phyloP scores from a whole-genome alignment of 2,888 invertebrate species.

The Dascillus cervinus region DNA sequence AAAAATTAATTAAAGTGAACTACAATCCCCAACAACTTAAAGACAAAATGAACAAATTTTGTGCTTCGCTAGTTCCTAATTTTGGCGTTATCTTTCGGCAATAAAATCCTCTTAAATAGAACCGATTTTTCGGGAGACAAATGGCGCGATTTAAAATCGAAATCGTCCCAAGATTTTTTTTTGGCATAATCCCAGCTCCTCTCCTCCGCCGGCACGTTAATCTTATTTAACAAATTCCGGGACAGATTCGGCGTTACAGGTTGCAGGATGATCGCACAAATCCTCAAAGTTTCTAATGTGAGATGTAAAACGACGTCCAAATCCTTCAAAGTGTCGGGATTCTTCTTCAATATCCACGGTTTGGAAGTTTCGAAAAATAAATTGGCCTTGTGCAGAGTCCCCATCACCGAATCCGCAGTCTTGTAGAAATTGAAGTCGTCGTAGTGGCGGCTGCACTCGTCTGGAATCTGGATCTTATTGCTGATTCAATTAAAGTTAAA shows the following conservation, averaged over 20 bases:
- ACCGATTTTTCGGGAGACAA: slow-evolving; percentile 25
- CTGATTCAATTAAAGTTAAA: neutral
- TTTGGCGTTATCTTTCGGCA: slow-evolving; percentile 19
- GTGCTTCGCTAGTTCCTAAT: slow-evolving; percentile 1
- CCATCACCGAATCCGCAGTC: slow-evolving; percentile 70
- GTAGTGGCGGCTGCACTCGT: slow-evolving; percentile 60
- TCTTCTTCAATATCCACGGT: slow-evolving; percentile 81
- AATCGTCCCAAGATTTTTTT: slow-evolving; percentile 29
- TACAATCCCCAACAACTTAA: neutral
- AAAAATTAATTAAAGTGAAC: neutral
- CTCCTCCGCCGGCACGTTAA: slow-evolving; percentile 44
- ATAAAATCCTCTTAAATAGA: slow-evolving; percentile 33
- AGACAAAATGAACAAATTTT: slow-evolving; percentile 1
- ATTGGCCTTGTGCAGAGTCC: slow-evolving; percentile 71
- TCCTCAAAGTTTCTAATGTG: slow-evolving; percentile 76
- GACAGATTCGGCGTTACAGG: slow-evolving; percentile 78
- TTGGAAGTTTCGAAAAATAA: slow-evolving; percentile 76
- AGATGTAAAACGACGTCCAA: slow-evolving; percentile 68
- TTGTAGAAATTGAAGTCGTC: slow-evolving; percentile 72
- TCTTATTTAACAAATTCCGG: slow-evolving; percentile 59
- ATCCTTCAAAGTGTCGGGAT: slow-evolving; percentile 42
- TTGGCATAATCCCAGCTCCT: slow-evolving; percentile 47
- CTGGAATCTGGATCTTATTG: slow-evolving; percentile 35
- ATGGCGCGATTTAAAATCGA: slow-evolving; percentile 19
- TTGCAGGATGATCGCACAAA: slow-evolving; percentile 71